A percentile compares a stretch with the other conserved stretches of the same genome.
These are phyloP conservation scores for Gavialis gangeticus DNA, from an alignment of 2,113 vertebrate species.

Conservation along the genomic window DNA sequence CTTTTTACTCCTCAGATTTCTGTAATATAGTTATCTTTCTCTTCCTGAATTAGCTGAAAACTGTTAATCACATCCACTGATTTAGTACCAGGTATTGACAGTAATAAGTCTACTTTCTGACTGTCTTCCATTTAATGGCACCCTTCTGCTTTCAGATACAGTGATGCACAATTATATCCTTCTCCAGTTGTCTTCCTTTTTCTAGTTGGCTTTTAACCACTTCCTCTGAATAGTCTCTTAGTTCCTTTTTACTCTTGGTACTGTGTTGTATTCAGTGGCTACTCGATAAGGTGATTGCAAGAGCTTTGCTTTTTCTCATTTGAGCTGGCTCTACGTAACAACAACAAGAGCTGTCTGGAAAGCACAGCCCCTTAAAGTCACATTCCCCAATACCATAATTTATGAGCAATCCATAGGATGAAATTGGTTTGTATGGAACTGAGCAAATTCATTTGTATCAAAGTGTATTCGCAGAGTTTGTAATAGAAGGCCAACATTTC, in stretches of 20 bases:
- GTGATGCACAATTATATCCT: too few species aligned
- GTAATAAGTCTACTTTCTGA: too few species aligned
- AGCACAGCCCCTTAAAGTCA: not conserved
- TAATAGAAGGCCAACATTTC: not conserved
- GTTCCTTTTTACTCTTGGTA: not conserved
- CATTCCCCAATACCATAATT: not conserved
- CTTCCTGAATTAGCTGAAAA: too few species aligned
- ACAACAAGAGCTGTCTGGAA: not conserved
- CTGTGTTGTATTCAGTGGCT: not conserved
- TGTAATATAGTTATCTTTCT: too few species aligned
- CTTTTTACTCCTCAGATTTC: too few species aligned
- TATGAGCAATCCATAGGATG: not conserved
- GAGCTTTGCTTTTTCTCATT: not conserved
- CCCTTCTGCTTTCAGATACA: too few species aligned
- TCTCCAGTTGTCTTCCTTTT: too few species aligned
- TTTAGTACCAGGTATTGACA: too few species aligned
- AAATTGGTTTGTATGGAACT: not conserved
- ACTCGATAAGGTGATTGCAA: not conserved
- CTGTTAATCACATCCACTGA: too few species aligned
- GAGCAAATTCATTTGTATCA: not conserved
- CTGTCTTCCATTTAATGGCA: too few species aligned
- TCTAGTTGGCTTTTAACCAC: too few species aligned
- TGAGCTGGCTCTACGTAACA: not conserved
- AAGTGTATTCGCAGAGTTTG: accelerated
- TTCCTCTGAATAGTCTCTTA: not conserved